Evolutionary conservation across 1,140 invertebrate species (phyloP).

Genomic region (Diachasmimorpha longicaudata): DNA sequence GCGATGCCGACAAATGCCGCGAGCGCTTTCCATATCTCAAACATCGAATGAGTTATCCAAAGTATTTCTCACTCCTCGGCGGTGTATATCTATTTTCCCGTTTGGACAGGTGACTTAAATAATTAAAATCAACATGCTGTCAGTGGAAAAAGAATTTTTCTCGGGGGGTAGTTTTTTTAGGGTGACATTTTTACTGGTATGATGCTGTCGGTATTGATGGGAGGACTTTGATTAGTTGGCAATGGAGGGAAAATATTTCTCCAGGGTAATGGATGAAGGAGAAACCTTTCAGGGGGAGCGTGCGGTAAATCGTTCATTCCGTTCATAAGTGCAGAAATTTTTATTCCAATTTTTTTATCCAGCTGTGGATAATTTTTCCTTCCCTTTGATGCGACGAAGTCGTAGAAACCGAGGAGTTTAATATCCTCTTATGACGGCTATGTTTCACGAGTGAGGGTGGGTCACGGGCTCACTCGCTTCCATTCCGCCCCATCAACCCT

Average conservation of each 20-base stretch:
- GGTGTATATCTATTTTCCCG: constrained; percentile 1
- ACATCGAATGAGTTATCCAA: constrained; percentile 34
- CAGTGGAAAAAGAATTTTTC: neutral
- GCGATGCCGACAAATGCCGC: constrained; percentile 29
- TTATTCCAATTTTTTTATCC: too few relatives aligned
- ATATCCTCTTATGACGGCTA: constrained; percentile 58
- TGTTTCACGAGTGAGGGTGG: constrained; percentile 42
- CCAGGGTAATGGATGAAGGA: too few relatives aligned
- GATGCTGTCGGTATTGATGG: neutral
- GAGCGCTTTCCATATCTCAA: constrained; percentile 31
- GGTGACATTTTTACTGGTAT: too few relatives aligned
- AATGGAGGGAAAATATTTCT: too few relatives aligned
- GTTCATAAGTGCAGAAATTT: too few relatives aligned
- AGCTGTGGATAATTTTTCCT: neutral
- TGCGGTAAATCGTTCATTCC: too few relatives aligned
- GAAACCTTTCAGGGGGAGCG: too few relatives aligned
- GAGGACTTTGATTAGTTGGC: neutral
- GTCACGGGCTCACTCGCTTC: constrained; percentile 46
- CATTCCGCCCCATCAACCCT: constrained; percentile 59
- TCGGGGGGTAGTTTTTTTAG: too few relatives aligned
- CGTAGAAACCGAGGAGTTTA: constrained; percentile 38
- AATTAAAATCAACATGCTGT: constrained; percentile 7
- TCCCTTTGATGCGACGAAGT: too few relatives aligned
- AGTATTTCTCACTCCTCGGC: constrained; percentile 35
- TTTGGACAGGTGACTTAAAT: neutral